Conservation (phyloP, 2,888 invertebrate genomes). For the Lasioglossum leucozonium region DNA sequence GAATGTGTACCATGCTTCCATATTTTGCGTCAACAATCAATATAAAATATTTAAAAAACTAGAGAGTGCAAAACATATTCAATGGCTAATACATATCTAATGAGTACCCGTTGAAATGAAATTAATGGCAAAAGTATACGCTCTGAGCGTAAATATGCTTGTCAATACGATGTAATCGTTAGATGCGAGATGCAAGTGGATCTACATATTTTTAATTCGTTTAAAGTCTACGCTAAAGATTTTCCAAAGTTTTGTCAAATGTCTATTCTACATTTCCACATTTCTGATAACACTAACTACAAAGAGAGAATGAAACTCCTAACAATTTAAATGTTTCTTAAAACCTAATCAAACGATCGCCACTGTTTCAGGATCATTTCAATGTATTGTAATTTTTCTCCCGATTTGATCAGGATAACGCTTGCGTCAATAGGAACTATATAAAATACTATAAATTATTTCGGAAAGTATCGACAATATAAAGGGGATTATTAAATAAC, state of each 20-base stretch:
- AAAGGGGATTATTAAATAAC: constrained; percentile 8
- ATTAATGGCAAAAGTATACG: not conserved
- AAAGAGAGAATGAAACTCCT: constrained; percentile 42
- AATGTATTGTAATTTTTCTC: not conserved
- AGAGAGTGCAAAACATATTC: not conserved
- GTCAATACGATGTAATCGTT: not conserved
- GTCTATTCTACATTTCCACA: constrained; percentile 38
- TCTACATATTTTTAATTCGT: constrained; percentile 20
- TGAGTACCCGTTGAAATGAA: not conserved
- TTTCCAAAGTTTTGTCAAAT: constrained; percentile 13
- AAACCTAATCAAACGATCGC: constrained; percentile 23
- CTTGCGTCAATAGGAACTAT: constrained; percentile 41
- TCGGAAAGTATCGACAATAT: constrained; percentile 20
- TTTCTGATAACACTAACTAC: constrained; percentile 46
- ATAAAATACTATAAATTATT: constrained; percentile 28
- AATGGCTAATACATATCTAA: constrained; percentile 2
- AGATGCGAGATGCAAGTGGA: constrained; percentile 33
- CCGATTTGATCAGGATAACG: constrained; percentile 22
- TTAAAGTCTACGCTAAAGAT: constrained; percentile 31
- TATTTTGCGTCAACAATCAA: constrained; percentile 13
- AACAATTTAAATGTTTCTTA: constrained; percentile 19
- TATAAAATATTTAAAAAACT: not conserved
- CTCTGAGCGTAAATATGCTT: not conserved
- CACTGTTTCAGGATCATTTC: constrained; percentile 13
- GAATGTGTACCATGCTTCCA: constrained; percentile 46